A percentile compares a stretch with the other conserved stretches of the same genome.
Evolutionary conservation across 2,113 vertebrate genomes (phyloP).

Genomic region (Clarias batrachus): DNA sequence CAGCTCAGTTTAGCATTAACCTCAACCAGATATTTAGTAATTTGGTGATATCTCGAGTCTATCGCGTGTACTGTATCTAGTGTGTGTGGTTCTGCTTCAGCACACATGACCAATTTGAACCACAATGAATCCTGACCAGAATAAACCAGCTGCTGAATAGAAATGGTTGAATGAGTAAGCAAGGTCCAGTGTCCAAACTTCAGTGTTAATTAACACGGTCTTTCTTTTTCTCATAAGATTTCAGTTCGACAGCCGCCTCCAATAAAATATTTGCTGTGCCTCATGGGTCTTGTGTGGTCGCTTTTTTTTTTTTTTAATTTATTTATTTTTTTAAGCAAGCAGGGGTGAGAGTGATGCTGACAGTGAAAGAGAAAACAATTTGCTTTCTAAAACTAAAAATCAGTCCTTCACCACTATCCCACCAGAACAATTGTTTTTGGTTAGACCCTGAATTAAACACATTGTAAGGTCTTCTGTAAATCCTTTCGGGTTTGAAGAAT

Average conservation of each 20-base stretch:
- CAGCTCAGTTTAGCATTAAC: not conserved
- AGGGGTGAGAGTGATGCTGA: slow-evolving; percentile 18
- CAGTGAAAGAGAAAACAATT: slow-evolving; percentile 26
- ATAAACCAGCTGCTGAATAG: not conserved
- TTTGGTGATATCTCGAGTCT: not conserved
- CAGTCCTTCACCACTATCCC: not conserved
- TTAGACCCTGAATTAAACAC: not conserved
- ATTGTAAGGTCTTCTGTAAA: not conserved
- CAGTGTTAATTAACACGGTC: not conserved
- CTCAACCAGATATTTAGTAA: not conserved
- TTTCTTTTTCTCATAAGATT: not conserved
- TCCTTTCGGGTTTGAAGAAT: not conserved
- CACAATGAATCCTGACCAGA: not conserved
- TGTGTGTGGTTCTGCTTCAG: not conserved
- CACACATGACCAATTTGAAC: not conserved
- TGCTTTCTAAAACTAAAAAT: not conserved
- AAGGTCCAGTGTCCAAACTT: not conserved
- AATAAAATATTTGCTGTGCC: not conserved
- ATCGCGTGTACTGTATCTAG: too few species aligned
- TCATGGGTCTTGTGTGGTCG: not conserved
- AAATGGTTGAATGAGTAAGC: not conserved
- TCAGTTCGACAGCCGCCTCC: not conserved
- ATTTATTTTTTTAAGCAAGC: not conserved
- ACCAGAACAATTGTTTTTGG: not conserved
- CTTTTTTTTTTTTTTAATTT: not conserved